Percentiles rank a stretch among this genome's conserved stretches.
phyloP scores from a whole-genome alignment of 2,797 vertebrate genomes.

The Cygnus olor region DNA sequence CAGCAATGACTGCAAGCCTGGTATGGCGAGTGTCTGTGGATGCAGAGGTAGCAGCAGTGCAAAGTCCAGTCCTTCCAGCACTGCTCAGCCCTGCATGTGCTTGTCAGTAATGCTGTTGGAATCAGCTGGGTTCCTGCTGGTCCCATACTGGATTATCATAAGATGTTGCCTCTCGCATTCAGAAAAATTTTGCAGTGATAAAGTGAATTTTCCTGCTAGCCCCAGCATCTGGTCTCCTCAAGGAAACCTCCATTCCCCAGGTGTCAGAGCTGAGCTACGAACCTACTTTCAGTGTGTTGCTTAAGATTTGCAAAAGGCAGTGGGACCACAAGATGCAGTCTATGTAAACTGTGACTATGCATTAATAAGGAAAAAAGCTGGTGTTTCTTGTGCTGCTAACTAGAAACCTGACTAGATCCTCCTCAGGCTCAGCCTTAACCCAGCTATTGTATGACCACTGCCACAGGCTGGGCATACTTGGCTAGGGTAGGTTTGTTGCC shows the following conservation, averaged over 20 bases:
- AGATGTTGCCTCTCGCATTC: not conserved
- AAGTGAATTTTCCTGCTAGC: not conserved
- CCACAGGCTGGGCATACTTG: not conserved
- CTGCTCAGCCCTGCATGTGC: not conserved
- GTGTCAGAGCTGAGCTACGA: not conserved
- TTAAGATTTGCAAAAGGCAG: slow-evolving; percentile 9
- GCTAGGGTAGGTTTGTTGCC: not conserved
- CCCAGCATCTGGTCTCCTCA: not conserved
- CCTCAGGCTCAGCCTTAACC: not conserved
- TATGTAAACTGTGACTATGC: not conserved
- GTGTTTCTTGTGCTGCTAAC: not conserved
- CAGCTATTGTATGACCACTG: too few species aligned
- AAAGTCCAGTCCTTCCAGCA: not conserved
- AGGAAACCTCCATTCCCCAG: not conserved
- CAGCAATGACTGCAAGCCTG: not conserved
- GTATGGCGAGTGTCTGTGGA: fast-evolving
- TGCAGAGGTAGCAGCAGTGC: not conserved
- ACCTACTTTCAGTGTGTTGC: not conserved
- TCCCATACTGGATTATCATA: not conserved
- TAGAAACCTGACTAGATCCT: not conserved
- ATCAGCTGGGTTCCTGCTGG: not conserved
- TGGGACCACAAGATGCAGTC: not conserved
- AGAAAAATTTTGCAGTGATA: not conserved
- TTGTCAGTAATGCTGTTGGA: not conserved
- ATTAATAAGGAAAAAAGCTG: not conserved